A percentile compares a stretch with the other conserved stretches of the same genome.
phyloP scores from a whole-genome alignment of 2,113 vertebrate genomes.

The Columbina picui region DNA sequence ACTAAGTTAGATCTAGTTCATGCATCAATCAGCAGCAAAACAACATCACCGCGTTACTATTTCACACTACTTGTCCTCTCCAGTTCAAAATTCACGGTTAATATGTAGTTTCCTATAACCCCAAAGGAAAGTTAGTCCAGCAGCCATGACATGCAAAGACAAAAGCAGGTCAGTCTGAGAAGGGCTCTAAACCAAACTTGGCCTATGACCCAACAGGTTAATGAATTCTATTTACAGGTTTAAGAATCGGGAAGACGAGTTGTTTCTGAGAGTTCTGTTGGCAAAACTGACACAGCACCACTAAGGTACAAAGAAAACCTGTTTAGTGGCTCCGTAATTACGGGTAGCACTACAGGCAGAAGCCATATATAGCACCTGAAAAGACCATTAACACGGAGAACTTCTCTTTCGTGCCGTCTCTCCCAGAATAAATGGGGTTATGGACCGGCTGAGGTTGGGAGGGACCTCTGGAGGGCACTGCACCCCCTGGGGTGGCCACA shows the following conservation, averaged over 20 bases:
- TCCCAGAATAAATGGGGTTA: neutral
- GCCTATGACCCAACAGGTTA: neutral
- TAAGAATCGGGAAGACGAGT: neutral
- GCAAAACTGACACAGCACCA: neutral
- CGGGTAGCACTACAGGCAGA: neutral
- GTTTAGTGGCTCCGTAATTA: neutral
- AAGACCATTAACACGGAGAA: neutral
- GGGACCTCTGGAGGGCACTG: neutral
- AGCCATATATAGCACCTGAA: neutral
- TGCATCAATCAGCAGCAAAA: neutral
- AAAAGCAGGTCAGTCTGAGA: neutral
- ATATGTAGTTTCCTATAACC: neutral
- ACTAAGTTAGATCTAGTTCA: neutral
- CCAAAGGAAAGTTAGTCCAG: neutral
- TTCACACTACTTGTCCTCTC: neutral
- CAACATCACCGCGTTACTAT: neutral
- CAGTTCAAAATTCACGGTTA: neutral
- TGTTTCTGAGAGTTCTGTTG: neutral
- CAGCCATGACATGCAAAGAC: neutral
- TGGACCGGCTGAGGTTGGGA: neutral
- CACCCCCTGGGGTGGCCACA: neutral
- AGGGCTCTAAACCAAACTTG: neutral
- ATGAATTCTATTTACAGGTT: neutral
- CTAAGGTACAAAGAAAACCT: fast-evolving
- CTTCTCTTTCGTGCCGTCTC: neutral